Percentiles rank a stretch among this genome's conserved stretches.
Conservation (phyloP, 2,888 invertebrate genomes). For the Brassicogethes aeneus region DNA sequence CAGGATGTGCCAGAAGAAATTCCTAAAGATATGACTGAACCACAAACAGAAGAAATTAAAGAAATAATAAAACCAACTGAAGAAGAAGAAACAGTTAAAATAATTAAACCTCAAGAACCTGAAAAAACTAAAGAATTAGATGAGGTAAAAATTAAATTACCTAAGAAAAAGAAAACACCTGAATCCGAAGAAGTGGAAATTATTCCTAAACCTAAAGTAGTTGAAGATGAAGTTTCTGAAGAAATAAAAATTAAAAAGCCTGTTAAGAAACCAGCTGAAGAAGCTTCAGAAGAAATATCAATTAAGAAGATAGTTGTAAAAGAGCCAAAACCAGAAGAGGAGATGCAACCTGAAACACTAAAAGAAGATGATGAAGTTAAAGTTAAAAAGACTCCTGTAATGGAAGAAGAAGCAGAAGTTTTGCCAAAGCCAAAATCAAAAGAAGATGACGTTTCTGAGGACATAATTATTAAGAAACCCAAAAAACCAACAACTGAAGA, state of each 20-base stretch:
- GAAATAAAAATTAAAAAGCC: conserved; percentile 9
- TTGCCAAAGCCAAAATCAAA: conserved; percentile 30
- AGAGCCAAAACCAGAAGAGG: conserved; percentile 8
- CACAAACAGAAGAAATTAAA: conserved; percentile 7
- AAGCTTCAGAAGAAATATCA: conserved; percentile 5
- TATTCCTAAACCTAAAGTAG: neutral
- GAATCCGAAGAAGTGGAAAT: conserved; percentile 10
- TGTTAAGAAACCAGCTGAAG: conserved; percentile 17
- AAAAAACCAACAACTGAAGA: conserved; percentile 22
- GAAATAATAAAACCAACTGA: conserved; percentile 10
- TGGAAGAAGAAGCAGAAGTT: conserved; percentile 33
- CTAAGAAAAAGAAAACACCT: conserved; percentile 11
- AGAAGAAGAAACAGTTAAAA: conserved; percentile 39
- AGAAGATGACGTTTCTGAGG: conserved; percentile 18
- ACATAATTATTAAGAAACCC: conserved; percentile 21
- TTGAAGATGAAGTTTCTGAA: neutral
- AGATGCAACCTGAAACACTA: conserved; percentile 7
- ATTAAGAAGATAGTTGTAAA: conserved; percentile 7
- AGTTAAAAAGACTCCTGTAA: conserved; percentile 45
- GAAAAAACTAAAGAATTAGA: conserved; percentile 28
- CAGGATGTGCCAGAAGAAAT: conserved; percentile 5
- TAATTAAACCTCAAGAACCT: conserved; percentile 22
- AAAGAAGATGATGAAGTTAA: conserved; percentile 36
- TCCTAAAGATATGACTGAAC: conserved; percentile 2
- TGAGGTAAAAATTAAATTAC: conserved; percentile 31